Base-by-base conservation (phyloP, 2,888 invertebrate species). In the Luperina testacea region DNA sequence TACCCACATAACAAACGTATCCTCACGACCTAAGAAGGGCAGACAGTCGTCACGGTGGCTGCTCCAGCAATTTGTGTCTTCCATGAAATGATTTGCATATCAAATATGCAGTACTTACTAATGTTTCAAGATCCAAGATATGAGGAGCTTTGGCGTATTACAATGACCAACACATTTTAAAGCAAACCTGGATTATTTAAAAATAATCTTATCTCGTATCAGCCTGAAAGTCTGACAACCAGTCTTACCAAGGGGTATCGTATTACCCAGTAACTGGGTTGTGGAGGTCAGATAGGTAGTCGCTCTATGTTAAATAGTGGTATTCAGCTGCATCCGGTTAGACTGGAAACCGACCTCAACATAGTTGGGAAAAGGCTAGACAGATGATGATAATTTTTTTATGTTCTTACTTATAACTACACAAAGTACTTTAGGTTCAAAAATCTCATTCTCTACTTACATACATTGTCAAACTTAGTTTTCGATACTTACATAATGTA, bases 61-160 rank as follows among this genome's bases (percentile, higher is more conserved):
- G 80, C 57, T 48, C 42, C 75, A 78, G 72, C 86, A 80, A 86
- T 88, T 87, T 84, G 80, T 83, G 72, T 82, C 79, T 87, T 87
- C 89, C 85, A 69, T 74, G 86, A 85, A 83, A 69, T 76, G 71
- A 90, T 90, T 90, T 84, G 78, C 90, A 89, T 90, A 82, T 78
- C 81, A 85, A 88, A 85, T 76, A 68, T 73, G 64, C 68, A n/a
- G 74, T 27, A 75, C 69, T 67, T 73, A 79, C 42, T 70, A 77
- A 85, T 71, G 71, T 75, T 61, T 70, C 24, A 38, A 75, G 75
- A 87, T 87, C 45, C 13, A 61, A 73, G 85, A 87, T 85, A 83
- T 65, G 65, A n/a, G 24, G 48, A 72, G 32, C 53, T 59, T 68
- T 67, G 53, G 27, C 32, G 45, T 59, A 63, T 64, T n/a, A 48